phyloP scores from a whole-genome alignment of 2,113 vertebrate genomes.

The Sinocyclocheilus maitianheensis region DNA sequence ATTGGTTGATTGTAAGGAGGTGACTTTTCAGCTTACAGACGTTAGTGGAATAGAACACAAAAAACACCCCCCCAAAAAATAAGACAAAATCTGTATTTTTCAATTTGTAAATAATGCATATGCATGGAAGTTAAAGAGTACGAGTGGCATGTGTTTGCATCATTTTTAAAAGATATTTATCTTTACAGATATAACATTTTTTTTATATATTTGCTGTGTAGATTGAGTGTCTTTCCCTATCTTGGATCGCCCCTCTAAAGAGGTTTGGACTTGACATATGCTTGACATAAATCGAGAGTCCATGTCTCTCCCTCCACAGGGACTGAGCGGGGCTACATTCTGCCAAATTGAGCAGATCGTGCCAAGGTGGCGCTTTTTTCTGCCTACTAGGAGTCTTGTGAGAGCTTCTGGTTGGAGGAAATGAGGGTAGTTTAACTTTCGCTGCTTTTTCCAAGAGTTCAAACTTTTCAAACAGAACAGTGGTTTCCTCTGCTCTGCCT shows the following conservation, averaged over 20 bases:
- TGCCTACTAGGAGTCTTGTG: constrained; percentile 21
- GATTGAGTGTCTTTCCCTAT: constrained; percentile 68
- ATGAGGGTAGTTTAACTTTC: neutral
- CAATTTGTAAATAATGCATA: constrained; percentile 99
- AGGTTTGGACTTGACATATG: constrained; percentile 67
- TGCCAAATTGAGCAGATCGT: constrained; percentile 51
- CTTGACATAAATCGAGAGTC: constrained; percentile 62
- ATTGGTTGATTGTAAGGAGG: constrained; percentile 82
- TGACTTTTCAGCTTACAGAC: neutral
- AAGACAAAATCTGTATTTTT: constrained; percentile 90
- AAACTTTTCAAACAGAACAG: constrained; percentile 31
- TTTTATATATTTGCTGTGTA: constrained; percentile 86
- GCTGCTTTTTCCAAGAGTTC: neutral
- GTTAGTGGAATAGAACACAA: constrained; percentile 47
- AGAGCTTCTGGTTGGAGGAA: constrained; percentile 7
- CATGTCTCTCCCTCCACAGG: constrained; percentile 41
- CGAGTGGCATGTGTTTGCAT: constrained; percentile 99
- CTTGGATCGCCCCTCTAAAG: constrained; percentile 65
- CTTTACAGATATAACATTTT: constrained; percentile 88
- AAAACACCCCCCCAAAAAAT: too few relatives aligned
- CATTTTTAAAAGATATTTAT: constrained; percentile 99
- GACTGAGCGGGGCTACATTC: neutral
- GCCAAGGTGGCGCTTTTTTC: constrained; percentile 47
- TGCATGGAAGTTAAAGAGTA: constrained; percentile 93
- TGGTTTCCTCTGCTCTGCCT: constrained; percentile 29